Percentiles rank a stretch among this genome's conserved stretches.
phyloP scores from a whole-genome alignment of 2,888 invertebrate genomes.

The Drosophila aldrichi region DNA sequence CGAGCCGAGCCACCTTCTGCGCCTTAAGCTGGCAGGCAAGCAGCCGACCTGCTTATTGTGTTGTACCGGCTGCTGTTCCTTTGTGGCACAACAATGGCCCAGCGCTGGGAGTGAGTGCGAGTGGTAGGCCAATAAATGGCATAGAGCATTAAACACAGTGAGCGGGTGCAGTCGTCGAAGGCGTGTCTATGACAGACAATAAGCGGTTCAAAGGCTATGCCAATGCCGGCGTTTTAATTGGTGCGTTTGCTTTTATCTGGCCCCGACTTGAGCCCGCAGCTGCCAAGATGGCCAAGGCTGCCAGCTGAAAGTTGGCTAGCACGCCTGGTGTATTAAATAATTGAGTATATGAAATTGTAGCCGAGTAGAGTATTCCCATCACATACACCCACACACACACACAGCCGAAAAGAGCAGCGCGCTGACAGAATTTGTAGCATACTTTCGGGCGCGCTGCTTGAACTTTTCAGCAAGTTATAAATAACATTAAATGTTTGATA shows the following conservation, averaged over 20 bases:
- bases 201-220: conserved; percentile 66
- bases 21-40: conserved; percentile 57
- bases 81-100: conserved; percentile 46
- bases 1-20: conserved; percentile 53
- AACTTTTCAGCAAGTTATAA: conserved; percentile 72
- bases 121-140: conserved; percentile 57
- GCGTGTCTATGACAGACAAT: conserved; percentile 66
- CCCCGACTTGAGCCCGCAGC: conserved; percentile 47
- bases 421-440: conserved; percentile 51
- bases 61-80: conserved; percentile 44
- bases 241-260: conserved; percentile 22
- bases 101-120: not conserved
- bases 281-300: conserved; percentile 9
- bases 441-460: conserved; percentile 52
- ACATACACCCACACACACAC: conserved; percentile 5
- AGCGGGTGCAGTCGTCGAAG: conserved; percentile 61
- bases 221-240: conserved; percentile 69
- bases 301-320: conserved; percentile 32
- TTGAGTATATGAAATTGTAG: conserved; percentile 70
- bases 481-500: conserved; percentile 72
- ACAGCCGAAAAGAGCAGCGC: conserved; percentile 8
- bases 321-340: conserved; percentile 66
- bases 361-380: conserved; percentile 56
- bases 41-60: conserved; percentile 22
- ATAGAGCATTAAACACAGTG: conserved; percentile 58